These are phyloP conservation scores for Eupithecia dodoneata DNA, from an alignment of 2,888 invertebrate genomes.

Conservation along the genomic window DNA sequence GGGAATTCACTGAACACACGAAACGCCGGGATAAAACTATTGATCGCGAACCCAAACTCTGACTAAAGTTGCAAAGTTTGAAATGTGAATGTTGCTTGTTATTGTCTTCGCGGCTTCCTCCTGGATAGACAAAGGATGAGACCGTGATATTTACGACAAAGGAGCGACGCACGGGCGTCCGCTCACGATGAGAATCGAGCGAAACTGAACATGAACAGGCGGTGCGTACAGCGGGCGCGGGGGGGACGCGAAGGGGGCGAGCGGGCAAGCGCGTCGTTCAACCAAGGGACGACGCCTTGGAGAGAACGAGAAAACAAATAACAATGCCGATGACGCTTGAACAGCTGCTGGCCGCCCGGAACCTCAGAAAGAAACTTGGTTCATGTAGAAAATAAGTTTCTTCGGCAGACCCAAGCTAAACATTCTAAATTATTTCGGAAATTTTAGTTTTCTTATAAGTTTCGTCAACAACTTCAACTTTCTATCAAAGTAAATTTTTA, in stretches of 20 bases:
- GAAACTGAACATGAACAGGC: constrained; percentile 75
- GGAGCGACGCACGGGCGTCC: constrained; percentile 60
- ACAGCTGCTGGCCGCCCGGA: constrained; percentile 27
- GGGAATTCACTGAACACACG: constrained; percentile 76
- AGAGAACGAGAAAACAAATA: constrained; percentile 66
- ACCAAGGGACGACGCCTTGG: constrained; percentile 50
- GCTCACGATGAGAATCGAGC: constrained; percentile 75
- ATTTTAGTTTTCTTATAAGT: background rate
- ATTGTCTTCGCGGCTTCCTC: constrained; percentile 60
- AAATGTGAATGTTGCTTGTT: constrained; percentile 41
- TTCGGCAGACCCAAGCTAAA: background rate
- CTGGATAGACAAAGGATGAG: constrained; percentile 80
- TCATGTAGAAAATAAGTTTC: constrained; percentile 4
- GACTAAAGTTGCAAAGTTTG: constrained; percentile 39
- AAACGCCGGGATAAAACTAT: constrained; percentile 61
- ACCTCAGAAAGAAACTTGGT: background rate
- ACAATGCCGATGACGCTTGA: constrained; percentile 49
- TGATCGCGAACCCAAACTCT: constrained; percentile 57
- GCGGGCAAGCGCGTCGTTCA: constrained; percentile 49
- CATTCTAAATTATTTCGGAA: background rate
- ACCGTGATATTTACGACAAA: constrained; percentile 66
- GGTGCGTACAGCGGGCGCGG: constrained; percentile 50
- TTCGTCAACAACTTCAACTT: background rate
- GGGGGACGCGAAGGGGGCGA: constrained; percentile 51
- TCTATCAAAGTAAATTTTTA: background rate